phyloP scores from a whole-genome alignment of 2,797 vertebrate genomes.

The Gila robusta region DNA sequence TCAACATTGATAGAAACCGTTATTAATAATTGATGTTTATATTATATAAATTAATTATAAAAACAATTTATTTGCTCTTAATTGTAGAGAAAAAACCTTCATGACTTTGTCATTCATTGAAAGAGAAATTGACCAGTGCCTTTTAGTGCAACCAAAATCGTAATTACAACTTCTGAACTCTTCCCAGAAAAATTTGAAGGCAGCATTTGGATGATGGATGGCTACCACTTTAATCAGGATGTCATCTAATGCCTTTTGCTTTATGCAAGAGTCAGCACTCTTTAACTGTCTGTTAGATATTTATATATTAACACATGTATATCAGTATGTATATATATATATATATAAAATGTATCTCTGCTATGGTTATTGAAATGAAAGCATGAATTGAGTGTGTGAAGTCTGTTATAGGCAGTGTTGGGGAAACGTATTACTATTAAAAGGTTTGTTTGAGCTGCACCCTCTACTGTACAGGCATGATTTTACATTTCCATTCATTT shows the following conservation, averaged over 20 bases:
- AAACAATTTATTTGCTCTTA: background rate
- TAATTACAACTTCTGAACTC: background rate
- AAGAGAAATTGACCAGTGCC: background rate
- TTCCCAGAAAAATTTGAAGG: slow-evolving; percentile 25
- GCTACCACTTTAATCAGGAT: slow-evolving; percentile 23
- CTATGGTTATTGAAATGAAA: background rate
- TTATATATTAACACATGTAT: slow-evolving; percentile 14
- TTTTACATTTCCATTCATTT: background rate
- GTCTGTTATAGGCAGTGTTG: background rate
- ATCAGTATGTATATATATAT: background rate
- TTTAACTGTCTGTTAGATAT: background rate
- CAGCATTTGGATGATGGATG: slow-evolving; percentile 4
- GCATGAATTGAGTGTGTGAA: slow-evolving; percentile 17
- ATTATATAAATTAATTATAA: background rate
- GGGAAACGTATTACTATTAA: background rate
- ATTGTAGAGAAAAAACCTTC: background rate
- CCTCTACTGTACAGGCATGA: background rate
- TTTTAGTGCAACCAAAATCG: background rate
- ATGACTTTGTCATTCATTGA: background rate
- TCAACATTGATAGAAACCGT: background rate
- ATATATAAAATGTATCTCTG: background rate
- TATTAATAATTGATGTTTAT: background rate
- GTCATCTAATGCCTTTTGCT: slow-evolving; percentile 1
- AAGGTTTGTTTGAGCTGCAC: background rate
- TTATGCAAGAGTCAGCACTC: slow-evolving; percentile 26